A percentile compares a stretch with the other conserved stretches of the same genome.
Evolutionary conservation across 2,113 vertebrate genomes (phyloP).

Genomic region (Bos taurus): ARS-UCD2.0 NC_037343.1:32640001-32640500

Average conservation of each 20-base stretch:
- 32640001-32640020: neutral
- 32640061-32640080: neutral
- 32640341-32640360: neutral
- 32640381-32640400: neutral
- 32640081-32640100: neutral
- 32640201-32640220: neutral
- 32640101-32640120: neutral
- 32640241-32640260: neutral
- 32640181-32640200: neutral
- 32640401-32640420: neutral
- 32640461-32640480: neutral
- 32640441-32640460: neutral
- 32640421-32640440: neutral
- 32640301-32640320: neutral
- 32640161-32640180: neutral
- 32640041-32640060: neutral
- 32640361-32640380: neutral
- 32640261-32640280: neutral
- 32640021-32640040: neutral
- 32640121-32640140: neutral
- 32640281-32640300: neutral
- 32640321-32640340: neutral
- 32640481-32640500: neutral
- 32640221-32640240: neutral
- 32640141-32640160: neutral